These are phyloP conservation scores for Paguma larvata DNA, from an alignment of 2,797 vertebrate genomes.

Conservation along the genomic window DNA sequence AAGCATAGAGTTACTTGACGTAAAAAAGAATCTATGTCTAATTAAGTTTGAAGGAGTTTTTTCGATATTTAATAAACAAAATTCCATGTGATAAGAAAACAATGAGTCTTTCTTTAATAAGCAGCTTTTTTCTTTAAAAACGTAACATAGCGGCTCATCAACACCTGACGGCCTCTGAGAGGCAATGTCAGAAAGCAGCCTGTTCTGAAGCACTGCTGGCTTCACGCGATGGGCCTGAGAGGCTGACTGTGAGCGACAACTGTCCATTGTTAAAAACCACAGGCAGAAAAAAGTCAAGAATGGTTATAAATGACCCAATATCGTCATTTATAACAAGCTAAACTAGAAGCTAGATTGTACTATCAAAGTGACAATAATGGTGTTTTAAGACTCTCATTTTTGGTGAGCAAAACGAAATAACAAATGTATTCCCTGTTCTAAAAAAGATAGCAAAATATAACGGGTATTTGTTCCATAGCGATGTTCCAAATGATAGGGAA, in stretches of 20 bases:
- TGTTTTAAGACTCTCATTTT: conserved; percentile 57
- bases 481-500: conserved; percentile 35
- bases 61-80: conserved; percentile 62
- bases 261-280: conserved; percentile 22
- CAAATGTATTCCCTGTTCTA: neutral
- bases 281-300: conserved; percentile 29
- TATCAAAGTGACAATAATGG: neutral
- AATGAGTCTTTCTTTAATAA: neutral
- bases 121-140: conserved; percentile 40
- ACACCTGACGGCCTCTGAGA: neutral
- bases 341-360: conserved; percentile 5
- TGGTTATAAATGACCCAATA: conserved; percentile 19
- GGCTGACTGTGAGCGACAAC: neutral
- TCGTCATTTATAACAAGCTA: conserved; percentile 46
- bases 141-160: neutral
- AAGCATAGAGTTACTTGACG: neutral
- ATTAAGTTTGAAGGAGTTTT: conserved; percentile 9
- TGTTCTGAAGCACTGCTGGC: neutral
- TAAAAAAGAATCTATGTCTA: neutral
- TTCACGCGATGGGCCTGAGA: neutral
- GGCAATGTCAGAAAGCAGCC: neutral
- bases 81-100: neutral
- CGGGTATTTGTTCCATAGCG: conserved; percentile 37
- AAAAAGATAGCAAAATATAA: conserved; percentile 12
- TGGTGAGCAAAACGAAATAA: neutral